Evolutionary conservation across 2,113 vertebrate species (phyloP).

Genomic region (Podilymbus podiceps): DNA sequence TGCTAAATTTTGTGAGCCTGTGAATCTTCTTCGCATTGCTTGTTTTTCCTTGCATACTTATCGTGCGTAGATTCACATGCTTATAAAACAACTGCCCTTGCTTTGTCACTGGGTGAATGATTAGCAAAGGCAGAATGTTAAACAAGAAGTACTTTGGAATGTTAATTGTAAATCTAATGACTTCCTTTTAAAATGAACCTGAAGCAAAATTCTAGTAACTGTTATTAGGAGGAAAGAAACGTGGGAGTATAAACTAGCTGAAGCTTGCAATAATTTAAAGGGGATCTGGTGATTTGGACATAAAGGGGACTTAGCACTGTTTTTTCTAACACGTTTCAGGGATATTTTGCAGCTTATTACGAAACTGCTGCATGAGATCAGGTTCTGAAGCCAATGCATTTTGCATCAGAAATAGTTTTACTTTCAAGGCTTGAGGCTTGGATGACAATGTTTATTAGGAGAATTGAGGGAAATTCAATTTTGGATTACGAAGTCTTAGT

Average conservation of each 20-base stretch:
- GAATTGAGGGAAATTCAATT: background rate
- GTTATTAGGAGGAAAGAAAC: background rate
- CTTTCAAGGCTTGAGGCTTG: background rate
- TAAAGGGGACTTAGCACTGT: background rate
- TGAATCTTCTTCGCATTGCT: background rate
- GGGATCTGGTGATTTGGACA: background rate
- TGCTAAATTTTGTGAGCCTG: background rate
- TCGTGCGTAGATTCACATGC: background rate
- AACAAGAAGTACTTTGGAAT: slow-evolving; percentile 1
- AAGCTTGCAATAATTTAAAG: background rate
- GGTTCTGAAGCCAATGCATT: background rate
- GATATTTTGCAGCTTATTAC: background rate
- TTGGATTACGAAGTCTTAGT: background rate
- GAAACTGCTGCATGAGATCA: background rate
- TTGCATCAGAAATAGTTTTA: background rate
- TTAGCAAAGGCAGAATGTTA: background rate
- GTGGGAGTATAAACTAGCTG: background rate
- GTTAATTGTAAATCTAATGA: slow-evolving; percentile 17
- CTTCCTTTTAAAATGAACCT: slow-evolving; percentile 23
- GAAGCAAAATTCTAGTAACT: background rate
- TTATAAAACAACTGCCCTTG: background rate
- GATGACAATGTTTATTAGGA: background rate
- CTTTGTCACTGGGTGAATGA: background rate
- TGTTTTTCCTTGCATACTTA: background rate
- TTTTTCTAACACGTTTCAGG: background rate